A percentile compares a stretch with the other conserved stretches of the same genome.
phyloP scores from a whole-genome alignment of 2,797 vertebrate genomes.

The Gastrophryne carolinensis region DNA sequence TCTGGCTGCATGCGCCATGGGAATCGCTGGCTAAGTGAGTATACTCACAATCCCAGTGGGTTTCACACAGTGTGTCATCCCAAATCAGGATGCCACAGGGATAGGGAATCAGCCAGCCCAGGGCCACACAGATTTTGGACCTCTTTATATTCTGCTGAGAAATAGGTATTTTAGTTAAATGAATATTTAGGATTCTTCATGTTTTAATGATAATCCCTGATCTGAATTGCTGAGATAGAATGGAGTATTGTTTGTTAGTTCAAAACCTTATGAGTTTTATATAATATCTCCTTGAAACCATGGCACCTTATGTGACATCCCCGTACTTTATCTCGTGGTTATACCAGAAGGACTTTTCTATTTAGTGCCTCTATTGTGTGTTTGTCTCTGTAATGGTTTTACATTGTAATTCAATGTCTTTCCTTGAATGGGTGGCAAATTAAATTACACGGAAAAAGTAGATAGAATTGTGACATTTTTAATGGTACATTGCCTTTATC shows the following conservation, averaged over 20 bases:
- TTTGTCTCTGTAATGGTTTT: neutral
- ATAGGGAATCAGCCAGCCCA: too few relatives aligned
- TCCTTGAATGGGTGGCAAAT: neutral
- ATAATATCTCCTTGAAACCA: neutral
- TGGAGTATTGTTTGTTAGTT: neutral
- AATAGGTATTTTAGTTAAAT: too few relatives aligned
- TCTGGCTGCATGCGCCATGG: too few relatives aligned
- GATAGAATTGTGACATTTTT: conserved; percentile 1
- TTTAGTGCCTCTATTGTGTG: neutral
- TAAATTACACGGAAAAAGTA: neutral
- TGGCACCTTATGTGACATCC: neutral
- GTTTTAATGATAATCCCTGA: too few relatives aligned
- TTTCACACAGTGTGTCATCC: too few relatives aligned
- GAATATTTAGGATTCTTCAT: too few relatives aligned
- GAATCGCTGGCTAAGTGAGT: too few relatives aligned
- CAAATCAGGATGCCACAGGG: too few relatives aligned
- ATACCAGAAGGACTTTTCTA: neutral
- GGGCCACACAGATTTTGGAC: too few relatives aligned
- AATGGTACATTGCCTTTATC: conserved; percentile 9
- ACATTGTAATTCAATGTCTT: conserved; percentile 8
- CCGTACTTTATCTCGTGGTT: neutral
- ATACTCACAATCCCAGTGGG: too few relatives aligned
- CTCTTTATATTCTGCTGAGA: too few relatives aligned
- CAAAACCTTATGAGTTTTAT: neutral
- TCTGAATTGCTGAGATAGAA: too few relatives aligned